Percentiles rank a stretch among this genome's conserved stretches.
phyloP scores from a whole-genome alignment of 2,888 invertebrate species.

The Trichopoda pennipes region DNA sequence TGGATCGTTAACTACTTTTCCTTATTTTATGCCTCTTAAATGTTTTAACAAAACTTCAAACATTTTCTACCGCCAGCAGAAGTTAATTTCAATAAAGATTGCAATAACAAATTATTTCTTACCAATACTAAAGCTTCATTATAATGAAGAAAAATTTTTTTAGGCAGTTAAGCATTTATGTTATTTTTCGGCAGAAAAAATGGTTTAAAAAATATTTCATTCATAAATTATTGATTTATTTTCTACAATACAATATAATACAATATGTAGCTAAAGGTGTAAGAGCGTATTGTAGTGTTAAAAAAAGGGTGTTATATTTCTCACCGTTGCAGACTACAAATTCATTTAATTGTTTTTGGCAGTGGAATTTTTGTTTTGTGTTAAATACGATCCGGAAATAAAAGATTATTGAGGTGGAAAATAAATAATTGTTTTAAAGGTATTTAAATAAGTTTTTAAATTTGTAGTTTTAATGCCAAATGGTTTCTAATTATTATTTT shows the following conservation, averaged over 20 bases:
- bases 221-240: no score
- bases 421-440: neutral
- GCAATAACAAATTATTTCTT: neutral
- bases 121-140: constrained; percentile 24
- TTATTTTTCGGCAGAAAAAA: no score
- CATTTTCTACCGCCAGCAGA: constrained; percentile 23
- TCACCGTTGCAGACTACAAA: constrained; percentile 50
- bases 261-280: no score
- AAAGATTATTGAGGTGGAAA: constrained; percentile 54
- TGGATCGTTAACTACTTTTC: constrained; percentile 17
- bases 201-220: no score
- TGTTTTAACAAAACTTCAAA: constrained; percentile 49
- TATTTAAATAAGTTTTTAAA: neutral
- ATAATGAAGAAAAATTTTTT: constrained; percentile 59
- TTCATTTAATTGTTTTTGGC: constrained; percentile 42
- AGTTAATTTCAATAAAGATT: neutral
- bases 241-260: no score
- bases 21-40: neutral
- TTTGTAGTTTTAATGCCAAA: neutral
- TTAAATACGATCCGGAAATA: constrained; percentile 46
- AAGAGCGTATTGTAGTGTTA: neutral
- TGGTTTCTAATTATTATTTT: neutral
- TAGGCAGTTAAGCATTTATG: no score
- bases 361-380: constrained; percentile 14
- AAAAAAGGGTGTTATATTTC: constrained; percentile 62